Evolutionary conservation across 2,113 vertebrate genomes (phyloP).

Genomic region (Peucedramus taeniatus): DNA sequence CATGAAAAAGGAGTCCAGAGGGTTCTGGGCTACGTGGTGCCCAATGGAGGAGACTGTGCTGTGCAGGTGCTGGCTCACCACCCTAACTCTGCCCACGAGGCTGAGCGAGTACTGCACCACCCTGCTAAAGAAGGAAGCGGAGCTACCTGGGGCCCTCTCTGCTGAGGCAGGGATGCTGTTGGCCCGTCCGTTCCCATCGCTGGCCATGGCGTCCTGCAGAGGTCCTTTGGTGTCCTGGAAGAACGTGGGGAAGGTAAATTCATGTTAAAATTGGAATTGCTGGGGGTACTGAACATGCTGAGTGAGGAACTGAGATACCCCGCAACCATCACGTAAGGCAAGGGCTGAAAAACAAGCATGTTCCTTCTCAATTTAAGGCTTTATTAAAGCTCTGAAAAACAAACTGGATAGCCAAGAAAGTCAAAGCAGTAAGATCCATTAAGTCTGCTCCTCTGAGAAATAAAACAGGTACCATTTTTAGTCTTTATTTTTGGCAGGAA

Average conservation of each 20-base stretch:
- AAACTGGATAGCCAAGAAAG: background rate
- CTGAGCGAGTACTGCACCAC: constrained; percentile 70
- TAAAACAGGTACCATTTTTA: background rate
- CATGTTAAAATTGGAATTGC: background rate
- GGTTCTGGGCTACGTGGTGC: constrained; percentile 86
- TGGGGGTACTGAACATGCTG: accelerated
- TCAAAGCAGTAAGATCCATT: background rate
- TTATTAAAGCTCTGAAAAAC: background rate
- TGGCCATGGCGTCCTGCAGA: constrained; percentile 63
- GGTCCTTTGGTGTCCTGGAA: constrained; percentile 79
- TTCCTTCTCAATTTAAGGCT: background rate
- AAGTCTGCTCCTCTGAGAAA: background rate
- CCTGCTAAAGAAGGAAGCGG: constrained; percentile 82
- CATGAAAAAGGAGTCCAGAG: constrained; percentile 90
- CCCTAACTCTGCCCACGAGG: constrained; percentile 75
- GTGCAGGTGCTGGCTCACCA: constrained; percentile 73
- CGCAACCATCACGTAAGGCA: background rate
- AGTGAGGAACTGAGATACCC: background rate
- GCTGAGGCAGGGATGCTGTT: constrained; percentile 46
- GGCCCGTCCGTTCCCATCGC: constrained; percentile 75
- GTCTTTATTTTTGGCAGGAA: background rate
- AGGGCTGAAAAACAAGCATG: background rate
- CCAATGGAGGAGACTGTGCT: constrained; percentile 81
- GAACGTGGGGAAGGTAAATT: background rate
- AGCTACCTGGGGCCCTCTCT: constrained; percentile 93